Percentiles rank a stretch among this genome's conserved stretches.
Conservation (phyloP, 2,113 vertebrate genomes). For the Lagopus muta region DNA sequence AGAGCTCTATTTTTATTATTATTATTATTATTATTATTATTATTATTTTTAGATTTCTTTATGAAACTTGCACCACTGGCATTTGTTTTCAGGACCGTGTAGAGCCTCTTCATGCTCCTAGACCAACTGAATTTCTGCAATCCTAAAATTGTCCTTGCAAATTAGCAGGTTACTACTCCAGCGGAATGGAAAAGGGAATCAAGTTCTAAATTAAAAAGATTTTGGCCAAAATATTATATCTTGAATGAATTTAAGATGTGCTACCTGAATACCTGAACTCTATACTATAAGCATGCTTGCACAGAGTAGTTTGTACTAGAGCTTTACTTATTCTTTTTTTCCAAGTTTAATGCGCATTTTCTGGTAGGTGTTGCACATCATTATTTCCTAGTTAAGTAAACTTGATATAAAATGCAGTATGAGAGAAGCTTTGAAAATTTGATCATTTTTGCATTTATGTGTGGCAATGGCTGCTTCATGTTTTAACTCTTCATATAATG, state of each 20-base stretch:
- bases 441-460: neutral
- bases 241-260: neutral
- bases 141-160: neutral
- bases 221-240: neutral
- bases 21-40: neutral
- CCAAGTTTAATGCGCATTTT: fast-evolving
- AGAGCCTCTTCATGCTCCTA: neutral
- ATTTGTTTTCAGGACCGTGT: neutral
- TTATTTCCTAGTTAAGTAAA: neutral
- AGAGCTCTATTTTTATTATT: neutral
- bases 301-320: neutral
- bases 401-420: neutral
- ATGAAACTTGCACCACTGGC: neutral
- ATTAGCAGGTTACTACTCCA: neutral
- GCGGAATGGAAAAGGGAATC: neutral
- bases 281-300: neutral
- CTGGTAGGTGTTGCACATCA: neutral
- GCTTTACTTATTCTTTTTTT: neutral
- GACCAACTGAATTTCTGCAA: neutral
- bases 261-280: neutral
- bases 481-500: neutral
- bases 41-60: neutral
- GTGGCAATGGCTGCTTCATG: neutral
- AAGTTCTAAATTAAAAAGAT: neutral
- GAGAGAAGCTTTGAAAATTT: neutral